A percentile compares a stretch with the other conserved stretches of the same genome.
Conservation (phyloP, 2,888 invertebrate species). For the Tenthredo scrophulariae region DNA sequence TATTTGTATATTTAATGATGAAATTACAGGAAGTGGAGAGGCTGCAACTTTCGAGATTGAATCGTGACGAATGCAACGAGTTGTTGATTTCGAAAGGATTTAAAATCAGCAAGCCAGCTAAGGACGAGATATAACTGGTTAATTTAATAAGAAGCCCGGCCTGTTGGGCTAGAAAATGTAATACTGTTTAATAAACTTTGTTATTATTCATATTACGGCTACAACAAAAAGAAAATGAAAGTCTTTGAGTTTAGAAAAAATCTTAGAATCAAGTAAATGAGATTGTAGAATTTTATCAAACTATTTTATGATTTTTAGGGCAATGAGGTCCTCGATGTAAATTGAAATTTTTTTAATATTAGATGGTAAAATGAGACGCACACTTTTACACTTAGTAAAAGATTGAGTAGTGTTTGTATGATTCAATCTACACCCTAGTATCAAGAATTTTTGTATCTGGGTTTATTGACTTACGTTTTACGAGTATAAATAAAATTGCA, state of each 20-base stretch:
- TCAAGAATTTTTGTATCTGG: neutral
- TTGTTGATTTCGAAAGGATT: conserved; percentile 83
- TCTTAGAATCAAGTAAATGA: neutral
- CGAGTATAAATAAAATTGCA: neutral
- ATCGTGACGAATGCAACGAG: conserved; percentile 84
- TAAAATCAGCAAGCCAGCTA: conserved; percentile 72
- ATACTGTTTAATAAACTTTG: neutral
- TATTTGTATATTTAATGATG: neutral
- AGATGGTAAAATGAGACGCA: neutral
- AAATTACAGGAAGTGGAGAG: conserved; percentile 82
- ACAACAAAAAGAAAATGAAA: neutral
- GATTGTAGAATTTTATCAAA: neutral
- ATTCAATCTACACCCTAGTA: neutral
- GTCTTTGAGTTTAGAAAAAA: neutral
- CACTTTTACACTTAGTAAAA: neutral
- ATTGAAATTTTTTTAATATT: neutral
- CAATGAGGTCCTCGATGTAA: neutral
- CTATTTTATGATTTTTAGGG: neutral
- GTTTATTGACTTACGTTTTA: neutral
- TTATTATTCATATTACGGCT: neutral
- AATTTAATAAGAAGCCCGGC: neutral
- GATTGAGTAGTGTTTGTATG: neutral
- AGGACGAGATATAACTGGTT: conserved; percentile 78
- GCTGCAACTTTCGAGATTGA: conserved; percentile 80
- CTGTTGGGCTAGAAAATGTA: neutral